A percentile compares a stretch with the other conserved stretches of the same genome.
Conservation (phyloP, 2,797 vertebrate genomes). For the Spinus olivaceus region DNA sequence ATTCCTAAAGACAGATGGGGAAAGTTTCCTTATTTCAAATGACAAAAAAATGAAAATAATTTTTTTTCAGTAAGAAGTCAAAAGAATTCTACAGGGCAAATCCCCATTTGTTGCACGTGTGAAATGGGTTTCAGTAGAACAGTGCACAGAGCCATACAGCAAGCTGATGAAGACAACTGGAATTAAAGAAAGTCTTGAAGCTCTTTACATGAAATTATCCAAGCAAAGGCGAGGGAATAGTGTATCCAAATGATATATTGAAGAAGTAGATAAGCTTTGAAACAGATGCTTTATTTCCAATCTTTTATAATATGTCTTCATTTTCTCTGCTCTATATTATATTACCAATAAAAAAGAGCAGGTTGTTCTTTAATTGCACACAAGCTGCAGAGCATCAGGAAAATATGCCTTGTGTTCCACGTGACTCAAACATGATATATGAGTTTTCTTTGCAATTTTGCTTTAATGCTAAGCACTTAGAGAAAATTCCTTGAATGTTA, state of each 20-base stretch:
- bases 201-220: background rate
- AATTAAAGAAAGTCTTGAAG: constrained; percentile 6
- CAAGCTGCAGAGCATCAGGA: background rate
- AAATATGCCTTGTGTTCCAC: background rate
- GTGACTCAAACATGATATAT: background rate
- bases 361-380: background rate
- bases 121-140: background rate
- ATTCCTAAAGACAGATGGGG: background rate
- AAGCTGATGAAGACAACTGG: background rate
- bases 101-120: rapidly evolving
- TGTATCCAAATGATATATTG: background rate
- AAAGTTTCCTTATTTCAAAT: background rate
- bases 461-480: background rate
- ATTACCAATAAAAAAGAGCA: background rate
- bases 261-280: background rate
- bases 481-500: background rate
- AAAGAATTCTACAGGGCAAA: background rate
- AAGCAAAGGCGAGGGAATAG: background rate
- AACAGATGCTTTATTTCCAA: background rate
- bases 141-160: background rate
- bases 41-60: background rate
- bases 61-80: background rate
- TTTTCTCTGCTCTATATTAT: background rate
- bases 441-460: background rate
- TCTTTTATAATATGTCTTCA: background rate